These are phyloP conservation scores for Schizopygopsis malacanthus DNA, from an alignment of 2,797 vertebrate species.

Conservation along the genomic window DNA sequence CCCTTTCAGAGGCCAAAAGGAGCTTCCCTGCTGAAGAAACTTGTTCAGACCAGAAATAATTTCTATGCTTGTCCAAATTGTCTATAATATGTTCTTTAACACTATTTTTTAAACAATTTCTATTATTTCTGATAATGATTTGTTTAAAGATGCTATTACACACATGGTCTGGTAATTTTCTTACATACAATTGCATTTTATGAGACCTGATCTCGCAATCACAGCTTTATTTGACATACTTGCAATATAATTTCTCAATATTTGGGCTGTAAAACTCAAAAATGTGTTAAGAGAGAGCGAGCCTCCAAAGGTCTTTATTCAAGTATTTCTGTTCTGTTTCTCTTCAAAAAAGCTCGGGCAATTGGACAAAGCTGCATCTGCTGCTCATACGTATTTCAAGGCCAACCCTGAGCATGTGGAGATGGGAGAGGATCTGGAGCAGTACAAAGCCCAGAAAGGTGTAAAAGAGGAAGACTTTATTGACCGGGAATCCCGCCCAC, in stretches of 20 bases:
- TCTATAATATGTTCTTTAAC: background rate
- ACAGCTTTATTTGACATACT: background rate
- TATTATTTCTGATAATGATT: background rate
- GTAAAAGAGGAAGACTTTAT: slow-evolving; percentile 78
- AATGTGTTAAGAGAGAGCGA: background rate
- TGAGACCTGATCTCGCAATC: background rate
- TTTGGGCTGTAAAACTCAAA: background rate
- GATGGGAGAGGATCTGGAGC: slow-evolving; percentile 89
- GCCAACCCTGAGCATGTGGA: slow-evolving; percentile 98
- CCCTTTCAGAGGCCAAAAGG: background rate
- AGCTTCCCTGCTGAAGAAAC: background rate
- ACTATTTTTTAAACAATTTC: background rate
- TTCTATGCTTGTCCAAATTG: background rate
- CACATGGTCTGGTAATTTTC: background rate
- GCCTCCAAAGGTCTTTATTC: background rate
- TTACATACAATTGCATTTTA: background rate
- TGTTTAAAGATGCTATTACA: background rate
- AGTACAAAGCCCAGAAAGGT: slow-evolving; percentile 83
- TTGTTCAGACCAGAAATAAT: background rate
- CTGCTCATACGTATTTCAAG: slow-evolving; percentile 96
- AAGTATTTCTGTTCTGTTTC: slow-evolving; percentile 32
- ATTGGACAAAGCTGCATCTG: slow-evolving; percentile 88
- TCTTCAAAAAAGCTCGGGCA: slow-evolving; percentile 82
- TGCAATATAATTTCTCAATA: background rate
- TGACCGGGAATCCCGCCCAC: slow-evolving; percentile 85